Base-by-base conservation (phyloP, 2,113 vertebrate genomes). In the Rhinichthys klamathensis region DNA sequence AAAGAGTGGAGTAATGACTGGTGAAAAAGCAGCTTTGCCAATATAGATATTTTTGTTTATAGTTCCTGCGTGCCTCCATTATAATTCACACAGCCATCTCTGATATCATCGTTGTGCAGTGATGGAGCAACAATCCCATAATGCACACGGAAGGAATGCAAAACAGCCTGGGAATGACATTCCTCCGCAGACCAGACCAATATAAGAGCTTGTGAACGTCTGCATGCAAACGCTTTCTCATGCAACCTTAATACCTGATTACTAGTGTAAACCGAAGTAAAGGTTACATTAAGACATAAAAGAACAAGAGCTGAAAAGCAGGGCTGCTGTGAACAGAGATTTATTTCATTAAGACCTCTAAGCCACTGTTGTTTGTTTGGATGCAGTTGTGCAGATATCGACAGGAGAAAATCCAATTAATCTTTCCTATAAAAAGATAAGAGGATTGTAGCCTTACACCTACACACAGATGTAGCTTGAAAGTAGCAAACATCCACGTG, bases 81-180 rank as follows among this genome's bases (percentile, higher is more conserved):
- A 23, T 27, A 78, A 65, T 38, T 25, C 65, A 79, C 49, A 70
- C 18, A 58, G n/a, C 7, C 6, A 21, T 82, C 51, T 58, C 38
- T 51, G 58, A 76, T 51, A 30, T 78, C 60, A 84, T 41, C 4
- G 35, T 6, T 13, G 10, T 75, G 79, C 23, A 30, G 25, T 73
- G 82, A 84, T 38, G 75, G 2, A 16, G 63, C 51, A 87, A 73
- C 63, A 67, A 85, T 90, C 90, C 88, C 89, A 91, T 90, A 89
- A 92, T 91, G 88, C 88, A 91, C 80, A 89, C 84, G 88, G 69
- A 63, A 90, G 89, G 92, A 93, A 94, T 93, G 91, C 89, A 90
- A 91, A 89, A 84, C 86, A 88, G 88, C 85, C 91, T 92, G 91
- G 90, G 91, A 94, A 93, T 84, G 85, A 83, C 92, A 94, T 95